Percentiles rank a stretch among this genome's conserved stretches.
Conservation (phyloP, 2,113 vertebrate genomes). For the Anoura caudifer region DNA sequence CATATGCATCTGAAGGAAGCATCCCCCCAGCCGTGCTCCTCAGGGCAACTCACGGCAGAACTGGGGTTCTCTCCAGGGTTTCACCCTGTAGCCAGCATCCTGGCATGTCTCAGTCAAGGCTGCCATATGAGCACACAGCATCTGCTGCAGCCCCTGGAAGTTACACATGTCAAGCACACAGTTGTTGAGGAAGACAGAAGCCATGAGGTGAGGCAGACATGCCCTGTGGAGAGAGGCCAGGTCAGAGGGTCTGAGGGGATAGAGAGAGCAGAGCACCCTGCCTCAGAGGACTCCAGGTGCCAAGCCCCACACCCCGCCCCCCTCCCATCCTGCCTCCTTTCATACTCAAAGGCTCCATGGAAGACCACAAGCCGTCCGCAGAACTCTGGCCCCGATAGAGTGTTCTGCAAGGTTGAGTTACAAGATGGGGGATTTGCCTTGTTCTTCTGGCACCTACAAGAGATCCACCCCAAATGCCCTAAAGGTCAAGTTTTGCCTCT, state of each 20-base stretch:
- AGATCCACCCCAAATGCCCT: not conserved
- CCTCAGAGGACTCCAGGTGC: not conserved
- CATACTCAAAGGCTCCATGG: conserved; percentile 83
- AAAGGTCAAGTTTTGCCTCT: not conserved
- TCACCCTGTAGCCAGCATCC: conserved; percentile 79
- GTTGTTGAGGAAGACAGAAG: conserved; percentile 80
- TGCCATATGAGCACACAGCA: conserved; percentile 85
- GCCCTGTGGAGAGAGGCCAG: conserved; percentile 69
- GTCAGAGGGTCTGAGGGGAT: not conserved
- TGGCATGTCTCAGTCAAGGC: conserved; percentile 85
- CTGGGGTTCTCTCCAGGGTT: conserved; percentile 82
- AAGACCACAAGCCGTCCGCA: conserved; percentile 81
- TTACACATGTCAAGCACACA: conserved; percentile 87
- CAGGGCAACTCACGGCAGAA: conserved; percentile 84
- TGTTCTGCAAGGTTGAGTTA: conserved; percentile 74
- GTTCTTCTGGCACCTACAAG: conserved; percentile 79
- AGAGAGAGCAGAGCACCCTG: too few species aligned
- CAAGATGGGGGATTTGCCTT: conserved; percentile 77
- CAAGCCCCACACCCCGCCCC: not conserved
- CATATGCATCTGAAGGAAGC: not conserved
- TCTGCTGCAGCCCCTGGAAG: conserved; percentile 76
- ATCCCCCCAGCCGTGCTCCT: too few species aligned
- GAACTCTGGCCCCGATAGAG: conserved; percentile 78
- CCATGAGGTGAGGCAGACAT: conserved; percentile 81
- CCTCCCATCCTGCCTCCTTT: not conserved